phyloP scores from a whole-genome alignment of 2,797 vertebrate species.

The Poecilia wingei region DNA sequence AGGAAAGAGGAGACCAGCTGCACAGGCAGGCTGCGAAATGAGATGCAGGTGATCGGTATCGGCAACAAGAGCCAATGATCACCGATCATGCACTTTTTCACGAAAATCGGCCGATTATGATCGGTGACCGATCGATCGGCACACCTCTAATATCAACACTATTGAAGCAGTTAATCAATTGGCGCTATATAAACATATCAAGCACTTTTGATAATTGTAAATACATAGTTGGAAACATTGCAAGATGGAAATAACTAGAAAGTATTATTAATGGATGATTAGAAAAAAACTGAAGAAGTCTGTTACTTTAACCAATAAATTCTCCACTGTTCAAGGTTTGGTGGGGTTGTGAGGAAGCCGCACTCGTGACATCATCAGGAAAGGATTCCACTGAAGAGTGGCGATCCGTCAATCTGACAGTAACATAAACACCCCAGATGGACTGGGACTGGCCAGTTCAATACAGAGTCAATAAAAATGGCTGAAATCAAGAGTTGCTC shows the following conservation, averaged over 20 bases:
- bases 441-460: neutral
- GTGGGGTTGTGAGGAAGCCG: neutral
- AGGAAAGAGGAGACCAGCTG: too few species aligned
- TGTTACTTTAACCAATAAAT: constrained; percentile 7
- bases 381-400: constrained; percentile 46
- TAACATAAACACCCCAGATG: constrained; percentile 50
- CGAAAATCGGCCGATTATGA: too few species aligned
- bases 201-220: neutral
- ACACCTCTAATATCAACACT: neutral
- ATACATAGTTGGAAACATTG: neutral
- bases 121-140: too few species aligned
- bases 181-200: neutral
- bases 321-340: constrained; percentile 11
- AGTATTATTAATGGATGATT: neutral
- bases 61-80: too few species aligned
- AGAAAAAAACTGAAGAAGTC: neutral
- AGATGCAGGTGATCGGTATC: too few species aligned
- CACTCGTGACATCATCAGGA: constrained; percentile 43
- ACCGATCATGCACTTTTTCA: too few species aligned
- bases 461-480: constrained; percentile 13
- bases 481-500: constrained; percentile 1
- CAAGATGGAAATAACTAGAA: neutral
- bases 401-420: constrained; percentile 52
- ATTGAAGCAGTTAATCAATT: neutral
- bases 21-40: too few species aligned